These are phyloP conservation scores for Eupeodes corollae DNA, from an alignment of 1,140 invertebrate genomes.

Conservation along the genomic window DNA sequence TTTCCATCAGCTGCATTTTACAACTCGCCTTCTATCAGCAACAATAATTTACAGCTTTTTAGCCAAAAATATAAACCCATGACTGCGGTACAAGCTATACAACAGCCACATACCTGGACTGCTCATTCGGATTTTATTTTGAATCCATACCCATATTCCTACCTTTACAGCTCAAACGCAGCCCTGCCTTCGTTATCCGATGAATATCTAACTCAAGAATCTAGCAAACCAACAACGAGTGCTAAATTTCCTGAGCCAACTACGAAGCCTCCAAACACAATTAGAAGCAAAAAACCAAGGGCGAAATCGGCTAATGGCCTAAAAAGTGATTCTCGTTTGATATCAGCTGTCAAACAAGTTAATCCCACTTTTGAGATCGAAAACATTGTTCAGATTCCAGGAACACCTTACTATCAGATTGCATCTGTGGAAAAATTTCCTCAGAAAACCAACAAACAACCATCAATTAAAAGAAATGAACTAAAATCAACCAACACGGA, in stretches of 20 bases:
- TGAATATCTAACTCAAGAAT: conserved; percentile 12
- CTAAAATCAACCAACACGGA: too few relatives aligned
- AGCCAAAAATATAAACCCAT: too few relatives aligned
- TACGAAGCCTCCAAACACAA: conserved; percentile 1
- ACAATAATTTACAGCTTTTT: too few relatives aligned
- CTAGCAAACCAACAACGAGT: neutral
- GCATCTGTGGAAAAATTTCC: neutral
- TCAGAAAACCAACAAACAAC: neutral
- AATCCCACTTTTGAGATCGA: conserved; percentile 31
- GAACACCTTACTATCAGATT: conserved; percentile 7
- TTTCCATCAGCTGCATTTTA: too few relatives aligned
- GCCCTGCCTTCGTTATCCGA: too few relatives aligned
- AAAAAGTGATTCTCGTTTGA: conserved; percentile 17
- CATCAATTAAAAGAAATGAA: neutral
- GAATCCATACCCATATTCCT: neutral
- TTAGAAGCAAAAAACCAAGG: neutral
- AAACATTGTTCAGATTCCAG: conserved; percentile 25
- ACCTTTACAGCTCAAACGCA: neutral
- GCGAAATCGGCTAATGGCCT: conserved; percentile 10
- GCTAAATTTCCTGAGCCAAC: conserved; percentile 7
- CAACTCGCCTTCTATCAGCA: too few relatives aligned
- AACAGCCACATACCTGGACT: too few relatives aligned
- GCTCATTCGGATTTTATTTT: too few relatives aligned
- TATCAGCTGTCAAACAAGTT: conserved; percentile 21
- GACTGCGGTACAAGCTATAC: too few relatives aligned